A percentile compares a stretch with the other conserved stretches of the same genome.
Conservation (phyloP, 2,113 vertebrate genomes). For the Carollia perspicillata region DNA sequence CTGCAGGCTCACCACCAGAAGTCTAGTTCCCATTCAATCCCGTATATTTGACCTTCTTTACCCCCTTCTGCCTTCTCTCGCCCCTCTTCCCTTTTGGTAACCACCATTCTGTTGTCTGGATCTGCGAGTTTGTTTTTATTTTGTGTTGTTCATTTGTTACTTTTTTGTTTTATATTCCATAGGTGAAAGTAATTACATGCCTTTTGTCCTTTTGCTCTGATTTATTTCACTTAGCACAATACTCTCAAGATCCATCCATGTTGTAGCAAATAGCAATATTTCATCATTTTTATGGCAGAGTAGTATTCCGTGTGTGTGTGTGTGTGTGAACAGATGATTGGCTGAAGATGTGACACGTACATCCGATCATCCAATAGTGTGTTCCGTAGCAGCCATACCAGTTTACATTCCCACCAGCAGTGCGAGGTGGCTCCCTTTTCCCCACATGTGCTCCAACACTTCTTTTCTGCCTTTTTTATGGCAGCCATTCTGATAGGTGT, state of each 20-base stretch:
- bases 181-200: background rate
- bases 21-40: too few relatives aligned
- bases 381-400: too few relatives aligned
- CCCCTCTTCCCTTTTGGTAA: background rate
- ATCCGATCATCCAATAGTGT: background rate
- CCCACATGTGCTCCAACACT: background rate
- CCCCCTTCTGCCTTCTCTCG: background rate
- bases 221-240: background rate
- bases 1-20: background rate
- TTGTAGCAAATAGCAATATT: background rate
- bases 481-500: background rate
- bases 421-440: background rate
- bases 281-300: background rate
- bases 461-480: background rate
- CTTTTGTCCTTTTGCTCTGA: background rate
- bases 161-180: background rate
- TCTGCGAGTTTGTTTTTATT: background rate
- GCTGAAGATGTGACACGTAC: background rate
- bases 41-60: background rate
- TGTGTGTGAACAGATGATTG: background rate
- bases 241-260: background rate
- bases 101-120: background rate
- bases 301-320: background rate
- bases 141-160: background rate
- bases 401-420: background rate